Percentiles rank a stretch among this genome's conserved stretches.
These are phyloP conservation scores for Calephelis virginiensis DNA, from an alignment of 1,140 invertebrate species.

Conservation along the genomic window DNA sequence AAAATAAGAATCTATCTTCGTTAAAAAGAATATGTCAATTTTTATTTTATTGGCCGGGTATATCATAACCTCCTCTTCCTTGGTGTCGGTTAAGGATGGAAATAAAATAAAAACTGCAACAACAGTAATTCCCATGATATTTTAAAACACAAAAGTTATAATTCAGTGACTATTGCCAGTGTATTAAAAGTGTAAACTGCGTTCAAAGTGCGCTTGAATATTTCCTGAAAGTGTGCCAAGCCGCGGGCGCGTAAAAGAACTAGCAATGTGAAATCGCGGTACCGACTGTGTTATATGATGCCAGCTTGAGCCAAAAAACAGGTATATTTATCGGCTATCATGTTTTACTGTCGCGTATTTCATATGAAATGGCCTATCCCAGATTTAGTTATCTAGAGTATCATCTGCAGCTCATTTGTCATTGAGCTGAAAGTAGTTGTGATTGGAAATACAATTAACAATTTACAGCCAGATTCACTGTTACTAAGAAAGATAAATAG, in stretches of 20 bases:
- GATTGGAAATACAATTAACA: no score
- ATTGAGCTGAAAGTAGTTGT: no score
- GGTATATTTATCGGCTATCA: constrained; percentile 15
- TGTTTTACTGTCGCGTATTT: constrained; percentile 15
- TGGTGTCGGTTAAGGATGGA: background rate
- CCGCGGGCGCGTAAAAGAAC: constrained; percentile 20
- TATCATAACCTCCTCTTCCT: background rate
- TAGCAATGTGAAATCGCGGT: constrained; percentile 11
- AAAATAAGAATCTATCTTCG: no score
- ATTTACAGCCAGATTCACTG: no score
- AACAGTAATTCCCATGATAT: no score
- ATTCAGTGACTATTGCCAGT: constrained; percentile 1
- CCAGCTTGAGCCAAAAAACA: constrained; percentile 11
- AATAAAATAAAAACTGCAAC: no score
- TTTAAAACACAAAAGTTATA: constrained; percentile 1
- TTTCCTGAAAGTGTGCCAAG: constrained; percentile 21
- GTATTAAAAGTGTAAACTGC: constrained; percentile 21
- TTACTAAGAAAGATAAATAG: no score
- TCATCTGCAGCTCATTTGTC: no score
- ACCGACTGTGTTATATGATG: constrained; percentile 15
- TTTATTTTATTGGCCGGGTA: no score
- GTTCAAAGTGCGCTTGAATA: constrained; percentile 17
- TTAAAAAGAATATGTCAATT: no score
- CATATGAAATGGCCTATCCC: constrained; percentile 3
- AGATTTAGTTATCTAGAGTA: background rate